Base-by-base conservation (phyloP, 2,113 vertebrate species). In the Ictalurus furcatus region DNA sequence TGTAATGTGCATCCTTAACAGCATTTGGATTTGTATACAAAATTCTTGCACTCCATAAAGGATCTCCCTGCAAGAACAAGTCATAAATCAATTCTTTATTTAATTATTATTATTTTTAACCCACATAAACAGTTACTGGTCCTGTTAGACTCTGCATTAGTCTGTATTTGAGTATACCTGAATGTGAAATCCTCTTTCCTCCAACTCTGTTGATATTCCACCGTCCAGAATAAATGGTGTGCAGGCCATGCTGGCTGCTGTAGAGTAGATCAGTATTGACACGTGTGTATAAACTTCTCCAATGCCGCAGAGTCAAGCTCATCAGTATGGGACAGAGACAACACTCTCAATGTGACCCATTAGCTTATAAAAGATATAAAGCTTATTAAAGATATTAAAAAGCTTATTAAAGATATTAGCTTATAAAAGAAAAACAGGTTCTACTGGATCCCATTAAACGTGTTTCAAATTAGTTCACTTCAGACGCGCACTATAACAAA, bases 11-110 rank as follows among this genome's bases (percentile, higher is more conserved):
- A 48, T 96, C 93, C 92, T 92, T 94, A 52, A 97, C 92, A 73
- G 95, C 95, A 86, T 96, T 91, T 21, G 96, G 96, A 79, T 96
- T 90, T 21, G 95, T 96, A 17, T 95, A 92, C 81, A 97, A 88
- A 85, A 97, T 88, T 89, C 95, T 95, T 79, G 96, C 94, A 84
- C 96, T 96, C 96, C 96, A 97, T 76, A 97, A 87, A 65, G 96
- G 95, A 91, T 97, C 96, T 30, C 94, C 96, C 96, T 97, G 88
- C 56, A 79, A 40, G 85, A 21, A 92, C 16, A 89, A 58, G 12
- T 69, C 58, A 25, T 6, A 5, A n/a, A 78, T 78, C 37, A 58
- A 58, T 58, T 44, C 40, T 44, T 58, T 19, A 61, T 61, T 52
- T 58, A 1, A 61, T 61, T 71, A 7, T 71, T 71, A 71, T 17